Base-by-base conservation (phyloP, 2,797 vertebrate species). In the Crax fasciolata region DNA sequence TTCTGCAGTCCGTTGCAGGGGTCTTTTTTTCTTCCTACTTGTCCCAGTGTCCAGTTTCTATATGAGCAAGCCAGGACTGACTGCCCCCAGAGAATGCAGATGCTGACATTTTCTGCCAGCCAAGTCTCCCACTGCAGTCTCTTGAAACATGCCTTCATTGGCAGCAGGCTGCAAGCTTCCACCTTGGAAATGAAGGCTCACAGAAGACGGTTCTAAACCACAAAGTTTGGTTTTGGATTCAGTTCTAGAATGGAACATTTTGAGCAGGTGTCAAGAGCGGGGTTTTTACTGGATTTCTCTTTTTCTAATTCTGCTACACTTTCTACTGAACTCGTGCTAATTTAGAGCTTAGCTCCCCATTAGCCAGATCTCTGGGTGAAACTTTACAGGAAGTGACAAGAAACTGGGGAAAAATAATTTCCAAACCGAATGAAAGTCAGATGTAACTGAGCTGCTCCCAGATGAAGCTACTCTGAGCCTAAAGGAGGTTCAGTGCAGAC, bases 201-300 rank as follows among this genome's bases (percentile, higher is more conserved):
- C 3, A 30, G 81, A 84, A 90, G 94, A 90, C 92, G 86, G 86
- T 13, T 43, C 66, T 93, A 49, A 93, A 86, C 63, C 5, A 2
- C 73, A 59, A 95, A 94, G 76, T 91, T 90, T 84, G 80, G 43
- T 20, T 94, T 96, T 94, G 82, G 79, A 95, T 95, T 89, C 78
- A 63, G 27, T 80, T 94, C 84, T 91, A 78, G 63, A 95, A 87
- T 21, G 16, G 62, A 89, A 67, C 38, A 30, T 70, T 94, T 93
- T 46, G 66, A 86, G n/a, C 66, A 19, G 19, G 51, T 86, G 20
- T 91, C 71, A 91, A 93, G 82, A 7, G 1, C 9, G 65, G 27
- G 10, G 18, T 6, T 67, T 87, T 87, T 41, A 35, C 49, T 87
- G 49, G 13, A 68, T 76, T 18, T 48, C 39, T 66, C 51, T 30